Percentiles rank a stretch among this genome's conserved stretches.
Evolutionary conservation across 2,113 vertebrate species (phyloP).

Genomic region (Cinclus mexicanus): DNA sequence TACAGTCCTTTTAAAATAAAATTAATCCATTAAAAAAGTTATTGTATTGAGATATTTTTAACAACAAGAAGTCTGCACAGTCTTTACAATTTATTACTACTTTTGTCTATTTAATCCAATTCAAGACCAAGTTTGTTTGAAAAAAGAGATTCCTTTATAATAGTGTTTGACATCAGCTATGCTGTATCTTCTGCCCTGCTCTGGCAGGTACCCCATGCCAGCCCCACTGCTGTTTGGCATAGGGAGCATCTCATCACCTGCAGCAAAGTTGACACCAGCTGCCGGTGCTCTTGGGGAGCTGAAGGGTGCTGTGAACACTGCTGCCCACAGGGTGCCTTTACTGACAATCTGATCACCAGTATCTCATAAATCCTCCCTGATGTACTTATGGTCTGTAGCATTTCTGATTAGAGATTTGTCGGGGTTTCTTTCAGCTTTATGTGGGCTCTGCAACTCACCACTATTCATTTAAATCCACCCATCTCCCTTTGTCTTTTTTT

Average conservation of each 20-base stretch:
- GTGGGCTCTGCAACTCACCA: not conserved
- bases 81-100: not conserved
- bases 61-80: not conserved
- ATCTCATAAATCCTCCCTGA: not conserved
- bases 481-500: not conserved
- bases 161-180: not conserved
- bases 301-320: not conserved
- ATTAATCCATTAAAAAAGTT: not conserved
- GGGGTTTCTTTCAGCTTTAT: not conserved
- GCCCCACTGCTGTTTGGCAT: not conserved
- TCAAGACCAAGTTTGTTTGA: not conserved
- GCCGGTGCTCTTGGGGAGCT: not conserved
- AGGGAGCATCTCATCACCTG: not conserved
- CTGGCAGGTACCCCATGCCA: not conserved
- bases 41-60: not conserved
- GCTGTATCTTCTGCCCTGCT: not conserved
- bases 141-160: not conserved
- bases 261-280: not conserved
- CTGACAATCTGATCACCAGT: not conserved
- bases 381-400: not conserved
- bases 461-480: not conserved
- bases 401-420: not conserved
- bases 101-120: not conserved
- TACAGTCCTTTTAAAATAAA: not conserved
- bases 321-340: rapidly evolving